phyloP scores from a whole-genome alignment of 1,140 invertebrate genomes.

The Chrysoperla carnea region DNA sequence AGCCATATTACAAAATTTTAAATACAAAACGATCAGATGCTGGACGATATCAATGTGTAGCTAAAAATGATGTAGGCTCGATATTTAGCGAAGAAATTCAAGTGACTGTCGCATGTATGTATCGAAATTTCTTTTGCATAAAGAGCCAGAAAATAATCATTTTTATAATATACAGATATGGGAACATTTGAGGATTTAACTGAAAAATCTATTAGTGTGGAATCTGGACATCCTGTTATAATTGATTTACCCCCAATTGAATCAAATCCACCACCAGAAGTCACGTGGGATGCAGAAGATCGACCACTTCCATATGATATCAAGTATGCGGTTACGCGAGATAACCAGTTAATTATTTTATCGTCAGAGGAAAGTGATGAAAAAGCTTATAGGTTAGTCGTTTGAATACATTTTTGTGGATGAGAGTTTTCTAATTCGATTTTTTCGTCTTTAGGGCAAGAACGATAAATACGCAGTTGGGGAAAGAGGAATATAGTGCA shows the following conservation, averaged over 20 bases:
- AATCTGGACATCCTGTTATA: constrained; percentile 63
- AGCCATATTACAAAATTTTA: constrained; percentile 65
- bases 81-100: constrained; percentile 77
- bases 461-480: constrained; percentile 72
- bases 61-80: constrained; percentile 74
- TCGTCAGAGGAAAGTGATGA: constrained; percentile 50
- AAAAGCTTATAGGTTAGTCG: constrained; percentile 46
- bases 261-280: constrained; percentile 62
- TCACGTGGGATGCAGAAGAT: constrained; percentile 67
- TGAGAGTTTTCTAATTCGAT: background rate
- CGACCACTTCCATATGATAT: constrained; percentile 51
- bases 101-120: constrained; percentile 81
- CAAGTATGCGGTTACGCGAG: constrained; percentile 57
- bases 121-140: constrained; percentile 5
- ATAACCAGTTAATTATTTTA: constrained; percentile 66
- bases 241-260: constrained; percentile 64
- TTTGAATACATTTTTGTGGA: too few relatives aligned
- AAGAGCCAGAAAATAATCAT: constrained; percentile 2
- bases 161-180: constrained; percentile 47
- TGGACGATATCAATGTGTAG: constrained; percentile 80
- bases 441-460: constrained; percentile 35
- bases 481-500: constrained; percentile 73
- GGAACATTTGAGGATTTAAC: constrained; percentile 52
- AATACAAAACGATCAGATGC: constrained; percentile 60
- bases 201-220: constrained; percentile 45